Percentiles rank a stretch among this genome's conserved stretches.
These are phyloP conservation scores for Caenorhabditis sulstoni DNA, from an alignment of 2,888 invertebrate genomes.

Conservation along the genomic window DNA sequence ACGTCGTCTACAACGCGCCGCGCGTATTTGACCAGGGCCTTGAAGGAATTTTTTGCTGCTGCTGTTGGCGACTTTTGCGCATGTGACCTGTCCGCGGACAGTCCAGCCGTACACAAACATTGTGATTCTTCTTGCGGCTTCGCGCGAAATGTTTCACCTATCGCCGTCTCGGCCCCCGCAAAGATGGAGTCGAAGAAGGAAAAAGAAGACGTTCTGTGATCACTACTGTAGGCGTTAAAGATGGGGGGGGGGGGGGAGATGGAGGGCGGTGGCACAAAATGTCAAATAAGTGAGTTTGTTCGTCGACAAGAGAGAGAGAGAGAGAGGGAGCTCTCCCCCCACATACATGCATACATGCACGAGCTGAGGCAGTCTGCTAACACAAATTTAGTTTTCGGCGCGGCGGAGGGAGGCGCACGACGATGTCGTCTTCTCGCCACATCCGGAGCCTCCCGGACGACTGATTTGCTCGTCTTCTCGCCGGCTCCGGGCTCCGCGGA, in stretches of 20 bases:
- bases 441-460: conserved; percentile 43
- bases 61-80: too few species aligned
- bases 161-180: conserved; percentile 13
- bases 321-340: too few species aligned
- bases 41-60: too few species aligned
- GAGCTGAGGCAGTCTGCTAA: conserved; percentile 18
- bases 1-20: too few species aligned
- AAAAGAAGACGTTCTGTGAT: neutral
- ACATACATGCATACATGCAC: neutral
- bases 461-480: conserved; percentile 37
- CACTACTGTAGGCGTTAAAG: conserved; percentile 21
- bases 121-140: neutral
- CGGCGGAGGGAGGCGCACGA: neutral
- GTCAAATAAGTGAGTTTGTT: conserved; percentile 61
- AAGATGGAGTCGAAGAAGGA: too few species aligned
- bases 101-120: too few species aligned
- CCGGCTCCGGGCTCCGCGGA: too few species aligned
- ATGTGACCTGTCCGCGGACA: too few species aligned
- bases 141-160: conserved; percentile 48
- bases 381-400: conserved; percentile 58
- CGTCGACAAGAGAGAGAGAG: conserved; percentile 49
- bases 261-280: conserved; percentile 42
- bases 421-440: conserved; percentile 1
- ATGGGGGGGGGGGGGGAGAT: conserved; percentile 18
- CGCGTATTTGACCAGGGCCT: too few species aligned